Evolutionary conservation across 2,888 invertebrate species (phyloP), one percentile per base, ranked within the genome.

Genomic region (Yponomeuta evonymella): DNA sequence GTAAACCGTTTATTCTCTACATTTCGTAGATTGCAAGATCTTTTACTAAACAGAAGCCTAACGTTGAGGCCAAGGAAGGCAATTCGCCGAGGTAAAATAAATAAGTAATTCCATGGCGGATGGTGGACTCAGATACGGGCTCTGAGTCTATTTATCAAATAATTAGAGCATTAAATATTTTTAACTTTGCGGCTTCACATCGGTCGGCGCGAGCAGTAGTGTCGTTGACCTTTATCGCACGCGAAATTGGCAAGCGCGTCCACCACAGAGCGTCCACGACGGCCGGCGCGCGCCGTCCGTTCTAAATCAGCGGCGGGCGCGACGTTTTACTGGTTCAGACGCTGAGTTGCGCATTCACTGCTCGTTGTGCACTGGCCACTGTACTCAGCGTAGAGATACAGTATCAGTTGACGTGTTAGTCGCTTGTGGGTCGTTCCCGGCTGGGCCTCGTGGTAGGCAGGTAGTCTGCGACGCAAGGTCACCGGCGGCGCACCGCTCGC

Each of bases 391-490:
- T 9, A 10, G 33, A 43, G 67, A 3, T 67, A 15, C n/a, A 48
- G 15, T 8, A 10, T 36, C 30, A 69, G 51, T 67, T 11, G 23
- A 48, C 23, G 12, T 65, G 15, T 12, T 30, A 30, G 65, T 64
- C 30, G n/a, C 65, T n/a, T 30, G 51, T 58, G 30, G 11, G 65
- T 65, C 12, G 30, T 29, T 65, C 29, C 30, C 65, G 30, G 30
- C 30, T 33, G 65, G 4, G 15, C n/a, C 33, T 30, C 65, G 65
- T 15, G 15, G 51, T 85, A 78, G 74, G 73, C 70, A 72, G 78
- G 79, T 78, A 81, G 89, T 90, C 90, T 88, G 89, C 80, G 79
- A 78, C 84, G 82, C 90, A 91, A 90, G 90, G 91, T 90, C 43
- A 43, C 43, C 43, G 43, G 89, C 23, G 23, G 23, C 89, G 23